These are phyloP conservation scores for Pelmatolapia mariae DNA, from an alignment of 2,113 vertebrate genomes.

Conservation along the genomic window DNA sequence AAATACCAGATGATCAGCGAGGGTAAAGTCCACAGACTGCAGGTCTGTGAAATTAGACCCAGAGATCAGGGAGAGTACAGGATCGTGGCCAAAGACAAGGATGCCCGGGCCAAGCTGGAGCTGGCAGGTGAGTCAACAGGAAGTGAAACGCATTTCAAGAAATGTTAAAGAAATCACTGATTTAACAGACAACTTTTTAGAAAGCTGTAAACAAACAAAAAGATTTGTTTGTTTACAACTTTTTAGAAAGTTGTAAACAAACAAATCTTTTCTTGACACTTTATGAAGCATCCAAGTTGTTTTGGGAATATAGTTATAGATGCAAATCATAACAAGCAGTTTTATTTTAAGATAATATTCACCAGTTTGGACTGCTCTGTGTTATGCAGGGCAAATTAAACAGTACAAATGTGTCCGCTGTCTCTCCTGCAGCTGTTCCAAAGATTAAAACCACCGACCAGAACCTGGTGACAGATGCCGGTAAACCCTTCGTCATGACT, in stretches of 20 bases:
- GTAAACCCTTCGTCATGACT: slow-evolving; percentile 87
- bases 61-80: slow-evolving; percentile 97
- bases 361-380: neutral
- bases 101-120: slow-evolving; percentile 93
- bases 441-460: slow-evolving; percentile 93
- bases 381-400: neutral
- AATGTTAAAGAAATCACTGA: neutral
- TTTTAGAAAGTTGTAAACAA: neutral
- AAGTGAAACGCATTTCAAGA: neutral
- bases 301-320: neutral
- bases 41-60: slow-evolving; percentile 91
- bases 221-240: too few relatives aligned
- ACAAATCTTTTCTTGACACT: neutral
- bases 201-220: neutral
- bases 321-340: neutral
- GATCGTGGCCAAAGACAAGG: slow-evolving; percentile 96
- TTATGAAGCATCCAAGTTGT: neutral
- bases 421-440: slow-evolving; percentile 77
- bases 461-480: slow-evolving; percentile 90
- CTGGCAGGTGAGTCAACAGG: slow-evolving; percentile 80
- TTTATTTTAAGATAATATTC: neutral
- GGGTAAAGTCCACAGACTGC: slow-evolving; percentile 88
- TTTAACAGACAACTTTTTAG: neutral
- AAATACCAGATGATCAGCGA: slow-evolving; percentile 99
- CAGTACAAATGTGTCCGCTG: neutral